A percentile compares a stretch with the other conserved stretches of the same genome.
Evolutionary conservation across 2,797 vertebrate species (phyloP).

Genomic region (Discoglossus pictus): DNA sequence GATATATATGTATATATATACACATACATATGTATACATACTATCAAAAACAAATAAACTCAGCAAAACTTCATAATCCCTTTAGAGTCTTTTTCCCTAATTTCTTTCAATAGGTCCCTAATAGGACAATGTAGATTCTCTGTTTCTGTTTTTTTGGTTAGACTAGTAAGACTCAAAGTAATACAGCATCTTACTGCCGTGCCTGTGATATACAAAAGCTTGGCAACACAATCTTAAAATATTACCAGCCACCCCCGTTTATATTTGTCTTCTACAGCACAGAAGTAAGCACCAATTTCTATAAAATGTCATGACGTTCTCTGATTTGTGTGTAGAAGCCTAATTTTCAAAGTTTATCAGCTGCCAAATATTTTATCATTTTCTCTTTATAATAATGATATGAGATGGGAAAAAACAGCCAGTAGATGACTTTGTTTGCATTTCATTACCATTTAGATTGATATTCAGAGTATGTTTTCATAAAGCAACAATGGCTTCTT

Average conservation of each 20-base stretch:
- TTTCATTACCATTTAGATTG: constrained; percentile 59
- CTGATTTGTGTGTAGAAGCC: constrained; percentile 19
- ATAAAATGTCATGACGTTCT: constrained; percentile 22
- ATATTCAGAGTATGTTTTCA: constrained; percentile 40
- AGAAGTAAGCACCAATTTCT: constrained; percentile 3
- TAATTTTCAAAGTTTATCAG: constrained; percentile 51
- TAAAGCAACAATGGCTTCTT: constrained; percentile 13
- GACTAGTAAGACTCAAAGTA: too few relatives aligned
- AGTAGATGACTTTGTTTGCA: constrained; percentile 40
- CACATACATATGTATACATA: too few relatives aligned
- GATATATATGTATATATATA: too few relatives aligned
- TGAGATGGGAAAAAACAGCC: constrained; percentile 31
- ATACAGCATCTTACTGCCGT: too few relatives aligned
- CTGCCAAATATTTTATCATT: constrained; percentile 42
- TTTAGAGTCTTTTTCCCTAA: too few relatives aligned
- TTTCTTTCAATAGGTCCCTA: too few relatives aligned
- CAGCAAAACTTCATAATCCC: too few relatives aligned
- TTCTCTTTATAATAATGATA: constrained; percentile 33
- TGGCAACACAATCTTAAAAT: constrained; percentile 29
- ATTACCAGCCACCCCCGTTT: neutral
- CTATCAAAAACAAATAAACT: too few relatives aligned
- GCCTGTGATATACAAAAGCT: constrained; percentile 6
- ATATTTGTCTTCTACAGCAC: constrained; percentile 34
- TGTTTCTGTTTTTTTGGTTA: too few relatives aligned
- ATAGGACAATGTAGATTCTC: too few relatives aligned